phyloP scores from a whole-genome alignment of 2,113 vertebrate genomes.

The Chunga burmeisteri region DNA sequence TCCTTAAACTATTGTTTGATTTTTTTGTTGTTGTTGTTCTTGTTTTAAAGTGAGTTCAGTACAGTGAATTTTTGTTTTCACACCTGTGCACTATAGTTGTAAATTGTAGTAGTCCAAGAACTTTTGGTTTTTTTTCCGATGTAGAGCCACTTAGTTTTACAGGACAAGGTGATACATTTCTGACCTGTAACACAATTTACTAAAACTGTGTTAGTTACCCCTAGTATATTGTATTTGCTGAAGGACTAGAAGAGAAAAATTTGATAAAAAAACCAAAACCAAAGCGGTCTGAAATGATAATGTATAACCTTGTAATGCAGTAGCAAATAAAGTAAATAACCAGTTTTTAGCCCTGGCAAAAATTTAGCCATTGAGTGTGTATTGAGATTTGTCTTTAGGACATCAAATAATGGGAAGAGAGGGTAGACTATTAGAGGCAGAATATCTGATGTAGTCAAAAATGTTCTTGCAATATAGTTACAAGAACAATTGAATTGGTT shows the following conservation, averaged over 20 bases:
- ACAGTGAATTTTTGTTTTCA: neutral
- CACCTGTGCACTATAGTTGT: neutral
- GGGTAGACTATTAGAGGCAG: neutral
- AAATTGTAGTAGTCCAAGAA: neutral
- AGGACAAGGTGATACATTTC: conserved; percentile 47
- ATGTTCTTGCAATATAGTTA: neutral
- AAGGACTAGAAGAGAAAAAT: conserved; percentile 54
- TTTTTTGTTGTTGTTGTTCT: neutral
- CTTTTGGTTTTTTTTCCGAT: neutral
- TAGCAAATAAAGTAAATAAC: conserved; percentile 35
- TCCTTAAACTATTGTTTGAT: neutral
- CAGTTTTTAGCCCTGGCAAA: neutral
- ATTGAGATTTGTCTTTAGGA: conserved; percentile 52
- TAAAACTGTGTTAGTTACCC: conserved; percentile 62
- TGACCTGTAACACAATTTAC: conserved; percentile 57
- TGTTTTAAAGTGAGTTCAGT: neutral
- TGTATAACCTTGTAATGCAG: conserved; percentile 30
- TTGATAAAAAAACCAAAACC: neutral
- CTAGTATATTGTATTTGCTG: conserved; percentile 37
- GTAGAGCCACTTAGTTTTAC: conserved; percentile 26
- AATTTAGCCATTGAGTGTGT: neutral
- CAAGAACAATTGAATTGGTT: conserved; percentile 10
- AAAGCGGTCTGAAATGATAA: conserved; percentile 21
- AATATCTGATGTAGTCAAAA: conserved; percentile 2
- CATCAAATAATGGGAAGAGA: conserved; percentile 38